phyloP scores from a whole-genome alignment of 2,797 vertebrate genomes.

The Sphenopsis melanotis region DNA sequence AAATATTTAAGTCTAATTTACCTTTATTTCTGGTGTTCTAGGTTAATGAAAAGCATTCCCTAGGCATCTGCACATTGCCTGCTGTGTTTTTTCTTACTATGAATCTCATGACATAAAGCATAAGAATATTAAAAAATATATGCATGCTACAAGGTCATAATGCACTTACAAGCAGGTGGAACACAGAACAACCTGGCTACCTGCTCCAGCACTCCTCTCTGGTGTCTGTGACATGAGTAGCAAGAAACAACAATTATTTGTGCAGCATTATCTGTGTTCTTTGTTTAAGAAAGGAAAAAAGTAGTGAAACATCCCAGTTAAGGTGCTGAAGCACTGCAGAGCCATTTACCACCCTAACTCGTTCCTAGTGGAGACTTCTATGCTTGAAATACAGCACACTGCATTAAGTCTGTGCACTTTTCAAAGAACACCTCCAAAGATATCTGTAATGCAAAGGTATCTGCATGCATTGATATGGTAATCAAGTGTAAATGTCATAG shows the following conservation, averaged over 20 bases:
- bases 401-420: not conserved
- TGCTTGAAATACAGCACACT: not conserved
- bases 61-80: not conserved
- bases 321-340: not conserved
- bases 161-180: not conserved
- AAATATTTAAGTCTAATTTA: slow-evolving; percentile 46
- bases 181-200: not conserved
- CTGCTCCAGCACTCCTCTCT: not conserved
- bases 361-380: not conserved
- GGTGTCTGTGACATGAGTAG: not conserved
- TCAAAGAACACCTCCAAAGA: slow-evolving; percentile 11
- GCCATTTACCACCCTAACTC: not conserved
- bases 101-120: not conserved
- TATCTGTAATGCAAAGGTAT: slow-evolving; percentile 37
- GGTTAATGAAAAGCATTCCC: slow-evolving; percentile 49
- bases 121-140: not conserved
- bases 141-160: not conserved
- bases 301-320: not conserved
- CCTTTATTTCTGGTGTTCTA: slow-evolving; percentile 23
- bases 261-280: not conserved
- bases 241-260: not conserved
- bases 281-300: not conserved
- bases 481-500: slow-evolving; percentile 68
- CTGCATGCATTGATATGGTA: slow-evolving; percentile 49
- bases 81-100: not conserved